Base-by-base conservation (phyloP, 1,140 invertebrate genomes). In the Drosophila insularis region DNA sequence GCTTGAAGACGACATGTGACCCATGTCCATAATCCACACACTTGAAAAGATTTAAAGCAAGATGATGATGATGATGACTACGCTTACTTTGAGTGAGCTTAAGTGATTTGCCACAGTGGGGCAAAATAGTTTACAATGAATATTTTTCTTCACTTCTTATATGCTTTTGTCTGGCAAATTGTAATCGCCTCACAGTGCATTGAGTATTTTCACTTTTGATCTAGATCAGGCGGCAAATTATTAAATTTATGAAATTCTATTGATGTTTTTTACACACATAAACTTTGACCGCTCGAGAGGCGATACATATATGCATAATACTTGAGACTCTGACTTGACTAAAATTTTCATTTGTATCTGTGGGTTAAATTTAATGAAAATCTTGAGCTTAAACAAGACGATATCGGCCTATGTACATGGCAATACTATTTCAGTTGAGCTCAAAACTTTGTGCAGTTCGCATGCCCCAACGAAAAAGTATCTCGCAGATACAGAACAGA, bases 171-270 rank as follows among this genome's bases (percentile, higher is more conserved):
- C 7, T 50, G 19, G 17, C 43, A 60, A 32, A 43, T 21, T 27
- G 5, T 32, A 23, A 14, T 70, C 31, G 60, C 0, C 7, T 58
- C 79, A 87, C 73, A 82, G 84, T 89, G 43, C 76, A 53, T 2
- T 68, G 67, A 68, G 66, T 68, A 81, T 76, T 87, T 86, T 86
- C 81, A 86, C 81, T 86, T 86, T 87, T 86, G 55, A 69, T 79
- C 69, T 65, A 80, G 84, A 84, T 32, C 67, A 60, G 73, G 60
- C 80, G 70, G 46, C 50, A 75, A 80, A 80, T 89, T 89, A 89
- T 89, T 89, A 89, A 89, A 89, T 89, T 89, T 89, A 89, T 89
- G 80, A 89, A 89, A 75, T 89, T 89, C 79, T 89, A 89, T 89
- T 89, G 84, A 89, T 80, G 81, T 82, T 80, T 35, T 76, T 80